Base-by-base conservation (phyloP, 2,113 vertebrate genomes). In the Plotosus lineatus region DNA sequence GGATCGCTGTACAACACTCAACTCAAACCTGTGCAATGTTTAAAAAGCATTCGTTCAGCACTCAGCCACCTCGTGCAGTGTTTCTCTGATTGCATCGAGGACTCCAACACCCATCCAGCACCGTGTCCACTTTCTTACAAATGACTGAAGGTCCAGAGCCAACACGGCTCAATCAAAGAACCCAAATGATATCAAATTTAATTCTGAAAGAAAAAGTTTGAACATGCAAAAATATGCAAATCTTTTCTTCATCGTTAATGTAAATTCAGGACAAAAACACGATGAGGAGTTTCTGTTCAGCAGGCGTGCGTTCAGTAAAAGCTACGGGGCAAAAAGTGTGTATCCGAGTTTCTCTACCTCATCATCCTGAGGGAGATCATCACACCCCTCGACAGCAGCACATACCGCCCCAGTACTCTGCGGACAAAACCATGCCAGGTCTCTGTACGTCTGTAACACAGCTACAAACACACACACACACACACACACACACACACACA, bases 381-480 rank as follows among this genome's bases (percentile, higher is more conserved):
- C 96, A 53, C 96, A 97, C 86, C 93, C 90, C 2, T 94, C 95
- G 10, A 98, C 88, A 0, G 95, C 93, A 81, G 38, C 86, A 85
- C 96, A 98, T 84, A 99, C 95, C 0, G 94, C 90, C 2, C 92
- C 87, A 0, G 90, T 93, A 86, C 95, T 96, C 89, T 97, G 96
- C 48, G 97, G 96, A 89, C 96, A 96, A 83, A 97, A 91, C 97
- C 97, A 99, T 0, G 95, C 94, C 91, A 99, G 92, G 89, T 98
- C 96, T 50, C 95, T 93, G 87, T 98, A 96, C 0, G 95, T 94
- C 88, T 96, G 97, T 36, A 98, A 92, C 75, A 99, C 97, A 0
- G 93, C 98, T 99, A 66, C 46, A 80, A 46, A 65, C 50, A 31
- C 17, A 65, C 48, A 77, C 3, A n/a, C 31, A 50, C 23, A 60